These are phyloP conservation scores for Fragariocoptes setiger DNA, from an alignment of 1,140 invertebrate genomes.

Conservation along the genomic window DNA sequence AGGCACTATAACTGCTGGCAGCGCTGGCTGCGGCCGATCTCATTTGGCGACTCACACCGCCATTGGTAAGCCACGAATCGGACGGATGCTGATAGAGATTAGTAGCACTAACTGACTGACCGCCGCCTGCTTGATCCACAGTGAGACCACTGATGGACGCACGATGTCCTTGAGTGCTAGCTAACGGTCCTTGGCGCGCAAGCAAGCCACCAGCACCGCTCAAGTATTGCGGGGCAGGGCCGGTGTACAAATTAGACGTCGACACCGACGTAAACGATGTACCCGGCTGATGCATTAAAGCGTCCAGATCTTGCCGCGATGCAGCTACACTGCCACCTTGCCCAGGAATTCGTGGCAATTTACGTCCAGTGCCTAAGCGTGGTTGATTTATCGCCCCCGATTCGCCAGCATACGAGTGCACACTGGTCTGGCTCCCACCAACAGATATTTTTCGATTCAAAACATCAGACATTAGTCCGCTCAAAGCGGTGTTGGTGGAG, in stretches of 20 bases:
- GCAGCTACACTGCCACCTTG: no score
- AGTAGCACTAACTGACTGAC: neutral
- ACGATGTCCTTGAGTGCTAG: neutral
- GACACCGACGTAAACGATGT: neutral
- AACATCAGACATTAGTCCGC: no score
- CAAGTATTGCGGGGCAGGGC: neutral
- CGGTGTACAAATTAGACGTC: neutral
- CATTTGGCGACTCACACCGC: neutral
- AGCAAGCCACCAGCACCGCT: neutral
- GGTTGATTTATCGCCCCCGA: no score
- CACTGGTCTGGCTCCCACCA: no score
- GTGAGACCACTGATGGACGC: neutral
- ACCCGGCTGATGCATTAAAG: neutral
- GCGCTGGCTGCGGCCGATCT: neutral
- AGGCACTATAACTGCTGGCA: neutral
- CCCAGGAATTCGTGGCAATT: neutral
- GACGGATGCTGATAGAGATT: neutral
- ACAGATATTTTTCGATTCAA: no score
- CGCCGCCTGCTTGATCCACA: neutral
- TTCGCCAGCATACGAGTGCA: no score
- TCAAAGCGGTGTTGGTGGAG: no score
- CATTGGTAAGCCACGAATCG: neutral
- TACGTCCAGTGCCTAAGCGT: neutral
- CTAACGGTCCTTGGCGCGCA: neutral
- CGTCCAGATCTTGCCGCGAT: neutral